phyloP scores from a whole-genome alignment of 2,888 invertebrate species.

The Lycocerus yunnanus region DNA sequence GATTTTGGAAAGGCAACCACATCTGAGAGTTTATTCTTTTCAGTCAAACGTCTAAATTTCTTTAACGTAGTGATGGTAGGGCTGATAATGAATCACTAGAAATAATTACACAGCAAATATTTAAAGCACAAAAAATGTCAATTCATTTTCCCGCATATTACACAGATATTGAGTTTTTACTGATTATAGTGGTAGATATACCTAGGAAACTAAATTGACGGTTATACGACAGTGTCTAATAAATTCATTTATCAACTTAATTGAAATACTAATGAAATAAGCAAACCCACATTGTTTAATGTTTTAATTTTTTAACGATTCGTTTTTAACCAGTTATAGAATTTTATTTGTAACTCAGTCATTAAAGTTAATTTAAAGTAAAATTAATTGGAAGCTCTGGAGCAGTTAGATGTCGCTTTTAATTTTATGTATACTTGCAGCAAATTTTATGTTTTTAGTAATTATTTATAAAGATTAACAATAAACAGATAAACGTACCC shows the following conservation, averaged over 20 bases:
- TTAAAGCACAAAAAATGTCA: not conserved
- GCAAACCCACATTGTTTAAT: constrained; percentile 36
- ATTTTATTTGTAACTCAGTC: constrained; percentile 19
- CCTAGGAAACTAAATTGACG: constrained; percentile 22
- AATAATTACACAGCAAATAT: not conserved
- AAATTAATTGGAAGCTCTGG: constrained; percentile 5
- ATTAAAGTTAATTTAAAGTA: constrained; percentile 13
- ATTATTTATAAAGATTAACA: not conserved
- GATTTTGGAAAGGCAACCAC: no score
- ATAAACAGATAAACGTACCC: no score
- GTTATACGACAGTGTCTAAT: constrained; percentile 28
- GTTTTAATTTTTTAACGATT: constrained; percentile 33
- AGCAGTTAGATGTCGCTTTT: not conserved
- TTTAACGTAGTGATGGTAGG: not conserved
- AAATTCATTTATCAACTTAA: constrained; percentile 36
- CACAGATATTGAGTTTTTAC: not conserved
- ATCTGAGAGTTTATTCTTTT: no score
- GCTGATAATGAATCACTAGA: not conserved
- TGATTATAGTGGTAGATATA: constrained; percentile 29
- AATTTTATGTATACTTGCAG: not conserved
- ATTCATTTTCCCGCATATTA: not conserved
- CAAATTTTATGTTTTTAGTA: not conserved
- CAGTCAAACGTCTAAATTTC: no score
- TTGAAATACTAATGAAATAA: constrained; percentile 36
- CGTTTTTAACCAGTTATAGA: constrained; percentile 10